A percentile compares a stretch with the other conserved stretches of the same genome.
Evolutionary conservation across 2,888 invertebrate species (phyloP).

Genomic region (Schrankia costaestrigalis): DNA sequence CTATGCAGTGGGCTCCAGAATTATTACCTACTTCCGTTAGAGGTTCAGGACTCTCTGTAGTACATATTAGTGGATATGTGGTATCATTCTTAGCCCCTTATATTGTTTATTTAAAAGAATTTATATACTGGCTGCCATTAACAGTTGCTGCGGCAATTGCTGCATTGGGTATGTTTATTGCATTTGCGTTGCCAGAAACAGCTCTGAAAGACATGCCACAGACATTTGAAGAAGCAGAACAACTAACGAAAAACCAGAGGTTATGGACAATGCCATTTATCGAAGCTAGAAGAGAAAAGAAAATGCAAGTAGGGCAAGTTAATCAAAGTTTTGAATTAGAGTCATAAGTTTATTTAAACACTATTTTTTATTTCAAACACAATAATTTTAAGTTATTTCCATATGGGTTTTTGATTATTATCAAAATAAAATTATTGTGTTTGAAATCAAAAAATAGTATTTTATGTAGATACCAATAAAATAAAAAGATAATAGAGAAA

Average conservation of each 20-base stretch:
- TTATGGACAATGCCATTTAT: slow-evolving; percentile 1
- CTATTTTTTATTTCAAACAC: too few species aligned
- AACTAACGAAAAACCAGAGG: slow-evolving; percentile 9
- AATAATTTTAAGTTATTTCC: too few species aligned
- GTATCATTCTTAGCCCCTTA: slow-evolving; percentile 50
- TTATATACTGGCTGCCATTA: slow-evolving; percentile 26
- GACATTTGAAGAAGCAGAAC: slow-evolving; percentile 28
- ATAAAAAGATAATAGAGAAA: too few species aligned
- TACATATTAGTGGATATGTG: slow-evolving; percentile 52
- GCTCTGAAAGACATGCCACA: slow-evolving; percentile 20
- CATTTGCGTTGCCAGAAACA: slow-evolving; percentile 19
- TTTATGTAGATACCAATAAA: too few species aligned
- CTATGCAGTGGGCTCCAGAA: slow-evolving; percentile 56
- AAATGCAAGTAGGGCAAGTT: slow-evolving; percentile 5
- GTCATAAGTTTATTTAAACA: too few species aligned
- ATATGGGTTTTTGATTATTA: too few species aligned
- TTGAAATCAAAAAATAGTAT: too few species aligned
- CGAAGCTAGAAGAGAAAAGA: not conserved
- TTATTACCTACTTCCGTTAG: slow-evolving; percentile 52
- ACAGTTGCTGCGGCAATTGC: slow-evolving; percentile 12
- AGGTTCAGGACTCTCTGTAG: slow-evolving; percentile 48
- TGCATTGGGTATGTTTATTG: slow-evolving; percentile 17
- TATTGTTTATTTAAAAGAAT: slow-evolving; percentile 21
- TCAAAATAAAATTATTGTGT: too few species aligned
- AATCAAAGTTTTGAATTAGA: slow-evolving; percentile 18